Percentiles rank a stretch among this genome's conserved stretches.
phyloP scores from a whole-genome alignment of 2,888 invertebrate species.

The Lissocephala sabroskyi region DNA sequence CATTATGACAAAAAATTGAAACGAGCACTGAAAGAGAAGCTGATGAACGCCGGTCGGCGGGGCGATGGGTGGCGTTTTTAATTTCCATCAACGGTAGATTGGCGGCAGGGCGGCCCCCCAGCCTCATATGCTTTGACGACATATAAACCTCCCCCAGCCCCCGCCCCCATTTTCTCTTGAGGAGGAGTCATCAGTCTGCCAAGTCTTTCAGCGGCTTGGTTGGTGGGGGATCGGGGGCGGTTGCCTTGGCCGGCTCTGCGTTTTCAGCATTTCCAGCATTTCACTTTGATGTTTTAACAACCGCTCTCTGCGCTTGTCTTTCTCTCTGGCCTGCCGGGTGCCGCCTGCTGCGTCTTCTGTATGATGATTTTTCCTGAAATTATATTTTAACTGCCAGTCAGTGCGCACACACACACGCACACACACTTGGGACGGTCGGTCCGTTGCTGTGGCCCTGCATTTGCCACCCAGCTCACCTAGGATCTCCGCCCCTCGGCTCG shows the following conservation, averaged over 20 bases:
- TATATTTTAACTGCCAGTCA: conserved; percentile 51
- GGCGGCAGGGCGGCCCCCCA: too few species aligned
- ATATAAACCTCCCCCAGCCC: too few species aligned
- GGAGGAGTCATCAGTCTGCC: too few species aligned
- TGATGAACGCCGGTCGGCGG: too few species aligned
- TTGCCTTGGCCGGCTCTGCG: conserved; percentile 20
- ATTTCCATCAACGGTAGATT: background rate
- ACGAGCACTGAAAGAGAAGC: background rate
- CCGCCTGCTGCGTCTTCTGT: too few species aligned
- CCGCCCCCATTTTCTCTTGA: too few species aligned
- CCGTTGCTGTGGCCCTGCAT: background rate
- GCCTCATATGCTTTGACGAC: too few species aligned
- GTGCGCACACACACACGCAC: conserved; percentile 8
- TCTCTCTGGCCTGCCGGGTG: conserved; percentile 15
- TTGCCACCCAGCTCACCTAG: too few species aligned
- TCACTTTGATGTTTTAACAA: conserved; percentile 52
- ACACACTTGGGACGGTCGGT: background rate
- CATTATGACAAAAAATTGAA: conserved; percentile 18
- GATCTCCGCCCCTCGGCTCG: conserved; percentile 7
- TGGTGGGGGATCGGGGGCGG: too few species aligned
- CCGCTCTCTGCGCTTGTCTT: conserved; percentile 3
- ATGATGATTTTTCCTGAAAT: conserved; percentile 46
- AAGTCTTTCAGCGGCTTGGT: too few species aligned
- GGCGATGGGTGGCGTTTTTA: conserved; percentile 32
- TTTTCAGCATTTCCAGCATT: conserved; percentile 11